Percentiles rank a stretch among this genome's conserved stretches.
Evolutionary conservation across 1,140 invertebrate species (phyloP).

Genomic region (Leptopilina boulardi): DNA sequence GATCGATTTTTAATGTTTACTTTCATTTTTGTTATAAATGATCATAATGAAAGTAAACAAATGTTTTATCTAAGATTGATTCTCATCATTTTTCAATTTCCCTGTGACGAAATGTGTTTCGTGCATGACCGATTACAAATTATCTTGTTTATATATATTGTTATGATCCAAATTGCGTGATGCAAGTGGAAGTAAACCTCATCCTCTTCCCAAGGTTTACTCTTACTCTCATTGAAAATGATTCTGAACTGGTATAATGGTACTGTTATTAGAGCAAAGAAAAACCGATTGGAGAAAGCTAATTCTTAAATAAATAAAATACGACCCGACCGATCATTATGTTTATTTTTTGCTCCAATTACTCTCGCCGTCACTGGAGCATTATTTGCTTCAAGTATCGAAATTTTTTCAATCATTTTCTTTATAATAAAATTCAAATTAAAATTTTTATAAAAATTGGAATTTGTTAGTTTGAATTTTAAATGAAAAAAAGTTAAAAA

Average conservation of each 20-base stretch:
- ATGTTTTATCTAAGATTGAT: neutral
- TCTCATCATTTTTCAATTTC: neutral
- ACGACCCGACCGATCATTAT: neutral
- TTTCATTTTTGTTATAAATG: too few species aligned
- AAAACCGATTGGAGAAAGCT: conserved; percentile 1
- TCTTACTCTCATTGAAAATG: conserved; percentile 13
- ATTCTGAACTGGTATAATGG: conserved; percentile 10
- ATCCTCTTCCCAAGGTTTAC: neutral
- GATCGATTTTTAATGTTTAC: too few species aligned
- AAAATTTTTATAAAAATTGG: too few species aligned
- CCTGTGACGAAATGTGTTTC: neutral
- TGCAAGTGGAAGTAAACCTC: neutral
- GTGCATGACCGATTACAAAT: conserved; percentile 14
- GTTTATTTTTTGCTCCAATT: neutral
- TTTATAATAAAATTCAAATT: too few species aligned
- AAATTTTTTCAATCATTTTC: too few species aligned
- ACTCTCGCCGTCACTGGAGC: neutral
- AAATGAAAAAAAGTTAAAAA: too few species aligned
- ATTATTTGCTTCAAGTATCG: neutral
- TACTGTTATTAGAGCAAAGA: neutral
- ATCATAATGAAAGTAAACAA: neutral
- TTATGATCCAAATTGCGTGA: neutral
- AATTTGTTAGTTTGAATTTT: too few species aligned
- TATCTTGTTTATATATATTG: conserved; percentile 24
- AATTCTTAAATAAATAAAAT: neutral